phyloP scores from a whole-genome alignment of 2,797 vertebrate species.

The Pelobates cultripes region DNA sequence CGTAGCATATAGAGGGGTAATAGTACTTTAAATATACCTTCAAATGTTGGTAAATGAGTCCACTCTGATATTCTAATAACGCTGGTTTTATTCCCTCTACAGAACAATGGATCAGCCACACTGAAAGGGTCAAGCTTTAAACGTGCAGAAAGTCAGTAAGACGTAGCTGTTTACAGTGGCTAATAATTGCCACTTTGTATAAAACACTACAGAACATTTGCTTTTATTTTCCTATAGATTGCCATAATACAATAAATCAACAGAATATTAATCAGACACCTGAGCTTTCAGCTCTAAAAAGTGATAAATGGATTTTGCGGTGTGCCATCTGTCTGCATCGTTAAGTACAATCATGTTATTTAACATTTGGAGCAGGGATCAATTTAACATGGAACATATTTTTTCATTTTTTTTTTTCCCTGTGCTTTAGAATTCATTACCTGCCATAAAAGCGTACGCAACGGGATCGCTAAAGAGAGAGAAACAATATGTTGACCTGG shows the following conservation, averaged over 20 bases:
- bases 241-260: conserved; percentile 48
- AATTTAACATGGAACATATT: conserved; percentile 42
- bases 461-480: not conserved
- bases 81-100: no score
- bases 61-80: no score
- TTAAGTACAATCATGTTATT: conserved; percentile 59
- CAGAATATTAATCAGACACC: conserved; percentile 62
- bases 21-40: no score
- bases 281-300: conserved; percentile 52
- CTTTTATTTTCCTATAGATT: conserved; percentile 26
- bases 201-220: conserved; percentile 5
- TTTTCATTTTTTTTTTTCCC: not conserved
- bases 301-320: conserved; percentile 60
- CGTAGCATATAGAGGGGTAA: no score
- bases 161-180: not conserved
- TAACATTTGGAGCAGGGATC: conserved; percentile 62
- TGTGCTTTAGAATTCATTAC: conserved; percentile 5
- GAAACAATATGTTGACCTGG: not conserved
- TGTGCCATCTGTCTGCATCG: conserved; percentile 61
- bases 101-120: no score
- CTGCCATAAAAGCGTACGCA: not conserved
- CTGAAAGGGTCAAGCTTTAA: no score
- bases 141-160: no score
- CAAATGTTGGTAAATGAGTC: no score
- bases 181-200: not conserved